Conservation (phyloP, 2,797 vertebrate species). For the Nasua narica region DNA sequence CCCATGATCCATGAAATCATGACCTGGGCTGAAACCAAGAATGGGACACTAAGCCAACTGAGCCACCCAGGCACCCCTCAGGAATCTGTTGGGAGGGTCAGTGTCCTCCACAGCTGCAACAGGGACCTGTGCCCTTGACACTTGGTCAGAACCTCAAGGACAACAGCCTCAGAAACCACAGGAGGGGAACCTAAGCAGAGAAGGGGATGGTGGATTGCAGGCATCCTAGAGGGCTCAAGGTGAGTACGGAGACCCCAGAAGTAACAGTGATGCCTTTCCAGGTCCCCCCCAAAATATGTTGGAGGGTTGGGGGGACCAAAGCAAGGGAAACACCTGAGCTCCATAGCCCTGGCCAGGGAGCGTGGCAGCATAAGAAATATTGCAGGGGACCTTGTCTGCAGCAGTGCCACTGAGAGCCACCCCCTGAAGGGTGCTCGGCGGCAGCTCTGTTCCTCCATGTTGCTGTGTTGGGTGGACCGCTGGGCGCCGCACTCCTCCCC, state of each 20-base stretch:
- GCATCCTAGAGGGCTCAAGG: fast-evolving
- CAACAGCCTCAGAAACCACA: neutral
- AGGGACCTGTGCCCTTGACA: neutral
- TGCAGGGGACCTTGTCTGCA: neutral
- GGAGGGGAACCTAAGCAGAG: neutral
- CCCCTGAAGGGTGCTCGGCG: fast-evolving
- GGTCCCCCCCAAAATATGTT: neutral
- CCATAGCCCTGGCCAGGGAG: fast-evolving
- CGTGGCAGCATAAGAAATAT: fast-evolving
- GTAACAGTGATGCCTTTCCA: fast-evolving
- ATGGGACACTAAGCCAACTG: neutral
- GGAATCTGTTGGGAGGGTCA: neutral
- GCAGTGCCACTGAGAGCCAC: neutral
- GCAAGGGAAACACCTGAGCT: fast-evolving
- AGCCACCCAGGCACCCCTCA: neutral
- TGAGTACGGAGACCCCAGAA: neutral
- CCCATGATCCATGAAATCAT: neutral
- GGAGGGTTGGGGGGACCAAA: too few species aligned
- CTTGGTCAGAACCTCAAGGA: neutral
- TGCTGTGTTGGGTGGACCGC: fast-evolving
- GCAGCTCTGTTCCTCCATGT: fast-evolving
- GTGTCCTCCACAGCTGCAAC: neutral
- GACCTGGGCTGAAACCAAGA: neutral
- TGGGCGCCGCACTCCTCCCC: fast-evolving
- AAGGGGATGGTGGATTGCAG: fast-evolving